These are phyloP conservation scores for Odontamblyopus lacepedii DNA, from an alignment of 2,797 vertebrate species.

Conservation along the genomic window DNA sequence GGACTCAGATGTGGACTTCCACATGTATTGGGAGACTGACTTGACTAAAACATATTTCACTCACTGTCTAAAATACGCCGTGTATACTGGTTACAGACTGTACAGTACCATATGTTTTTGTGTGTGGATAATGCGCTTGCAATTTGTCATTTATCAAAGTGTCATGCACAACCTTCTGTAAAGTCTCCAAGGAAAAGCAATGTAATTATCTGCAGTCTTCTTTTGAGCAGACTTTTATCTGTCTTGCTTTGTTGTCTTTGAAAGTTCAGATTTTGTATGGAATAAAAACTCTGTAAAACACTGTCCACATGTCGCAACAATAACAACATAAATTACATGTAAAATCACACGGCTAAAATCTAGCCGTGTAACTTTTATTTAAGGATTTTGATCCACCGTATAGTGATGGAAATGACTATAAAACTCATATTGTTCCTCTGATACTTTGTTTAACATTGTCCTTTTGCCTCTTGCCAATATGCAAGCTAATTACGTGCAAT, in stretches of 20 bases:
- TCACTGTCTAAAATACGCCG: no score
- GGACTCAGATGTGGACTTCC: no score
- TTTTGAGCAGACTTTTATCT: neutral
- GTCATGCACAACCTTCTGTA: no score
- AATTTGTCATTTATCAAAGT: no score
- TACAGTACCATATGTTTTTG: no score
- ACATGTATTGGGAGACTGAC: no score
- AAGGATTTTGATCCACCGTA: neutral
- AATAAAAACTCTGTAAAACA: no score
- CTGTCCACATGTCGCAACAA: no score
- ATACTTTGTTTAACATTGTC: neutral
- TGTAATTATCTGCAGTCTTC: neutral
- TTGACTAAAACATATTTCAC: no score
- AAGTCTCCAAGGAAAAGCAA: neutral
- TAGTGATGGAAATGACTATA: neutral
- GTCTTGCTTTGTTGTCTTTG: neutral
- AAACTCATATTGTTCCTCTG: neutral
- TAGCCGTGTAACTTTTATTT: neutral
- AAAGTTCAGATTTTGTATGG: neutral
- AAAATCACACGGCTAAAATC: neutral
- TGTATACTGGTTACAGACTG: no score
- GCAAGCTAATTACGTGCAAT: neutral
- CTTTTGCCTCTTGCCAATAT: neutral
- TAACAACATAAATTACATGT: neutral
- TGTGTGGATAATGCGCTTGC: no score